Evolutionary conservation across 2,113 vertebrate species (phyloP).

Genomic region (Misgurnus anguillicaudatus): DNA sequence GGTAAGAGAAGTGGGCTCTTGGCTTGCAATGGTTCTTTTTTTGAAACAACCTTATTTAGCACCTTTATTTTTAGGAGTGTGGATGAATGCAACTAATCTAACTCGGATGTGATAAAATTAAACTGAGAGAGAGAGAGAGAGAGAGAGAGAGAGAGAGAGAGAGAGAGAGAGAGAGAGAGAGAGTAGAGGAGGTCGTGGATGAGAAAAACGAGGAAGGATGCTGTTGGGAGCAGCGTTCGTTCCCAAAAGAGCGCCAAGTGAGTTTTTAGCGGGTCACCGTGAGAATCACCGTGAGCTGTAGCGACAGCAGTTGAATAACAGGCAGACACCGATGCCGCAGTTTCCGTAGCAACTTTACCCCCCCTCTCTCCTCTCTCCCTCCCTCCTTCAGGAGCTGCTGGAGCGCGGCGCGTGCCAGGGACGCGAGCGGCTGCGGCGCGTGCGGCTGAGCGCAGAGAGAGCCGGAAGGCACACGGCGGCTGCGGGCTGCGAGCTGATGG

Average conservation of each 20-base stretch:
- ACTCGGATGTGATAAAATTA: too few species aligned
- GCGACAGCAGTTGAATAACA: slow-evolving; percentile 35
- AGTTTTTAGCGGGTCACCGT: slow-evolving; percentile 49
- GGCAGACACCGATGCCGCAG: slow-evolving; percentile 65
- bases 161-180: not conserved
- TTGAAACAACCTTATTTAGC: too few species aligned
- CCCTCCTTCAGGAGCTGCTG: slow-evolving; percentile 84
- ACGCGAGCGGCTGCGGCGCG: slow-evolving; percentile 82
- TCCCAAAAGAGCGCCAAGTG: not conserved
- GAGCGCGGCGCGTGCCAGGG: slow-evolving; percentile 85
- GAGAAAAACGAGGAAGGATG: not conserved
- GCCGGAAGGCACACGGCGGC: slow-evolving; percentile 81
- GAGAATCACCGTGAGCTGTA: slow-evolving; percentile 59
- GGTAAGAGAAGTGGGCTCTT: too few species aligned
- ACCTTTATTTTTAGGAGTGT: too few species aligned
- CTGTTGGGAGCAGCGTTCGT: slow-evolving; percentile 26
- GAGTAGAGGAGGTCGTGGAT: not conserved
- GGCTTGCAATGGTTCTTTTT: too few species aligned
- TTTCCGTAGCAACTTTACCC: slow-evolving; percentile 85
- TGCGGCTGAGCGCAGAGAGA: slow-evolving; percentile 77
- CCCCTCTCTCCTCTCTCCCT: slow-evolving; percentile 25
- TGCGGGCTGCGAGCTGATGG: slow-evolving; percentile 83
- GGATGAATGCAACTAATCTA: too few species aligned
- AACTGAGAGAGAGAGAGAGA: not conserved
- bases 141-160: too few species aligned